Base-by-base conservation (phyloP, 2,888 invertebrate genomes). In the Phaedon cochleariae region DNA sequence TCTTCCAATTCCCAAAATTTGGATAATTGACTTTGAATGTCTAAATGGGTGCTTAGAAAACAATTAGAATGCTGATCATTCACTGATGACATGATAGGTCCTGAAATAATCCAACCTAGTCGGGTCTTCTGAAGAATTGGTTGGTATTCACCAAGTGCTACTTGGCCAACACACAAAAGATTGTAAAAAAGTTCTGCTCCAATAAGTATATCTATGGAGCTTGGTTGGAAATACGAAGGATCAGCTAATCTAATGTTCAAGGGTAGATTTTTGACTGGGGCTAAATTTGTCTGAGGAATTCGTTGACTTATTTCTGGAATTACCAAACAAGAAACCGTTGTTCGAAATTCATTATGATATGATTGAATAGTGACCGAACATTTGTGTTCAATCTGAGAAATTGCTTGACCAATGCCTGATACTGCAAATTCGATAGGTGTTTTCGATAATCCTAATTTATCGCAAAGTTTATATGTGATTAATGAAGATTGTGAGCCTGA, bases 181-280 rank as follows among this genome's bases (percentile, higher is more conserved):
- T 21, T 51, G 10, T 51, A 51, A 21, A 51, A 51, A 12, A 51
- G 15, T 21, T 51, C 51, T 2, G 51, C 51, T 21, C 51, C 51
- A 7, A 51, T n/a, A 51, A 51, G 51, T 5, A 51, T 51, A 22
- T 51, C 22, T 2, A 51, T 51, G 9, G 1, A 9, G 10, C 51
- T 26, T 2, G 51, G 51, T 12, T 6, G 5, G 21, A 21, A 22
- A 4, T 21, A 51, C n/a, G 21, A 20, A 6, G 22, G 10, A 22
- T 51, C 51, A 21, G 51, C 51, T 22, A 51, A 51, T 10, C 26
- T 26, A 26, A 26, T 26, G 6, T 26, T 3, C 3, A 3, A 5
- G 3, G 26, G 26, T n/a, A n/a, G n/a, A n/a, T n/a, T n/a, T n/a
- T n/a, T n/a, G n/a, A n/a, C n/a, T n/a, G n/a, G n/a, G n/a, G n/a